Conservation (phyloP, 2,888 invertebrate species). For the Neoaliturus tenellus region DNA sequence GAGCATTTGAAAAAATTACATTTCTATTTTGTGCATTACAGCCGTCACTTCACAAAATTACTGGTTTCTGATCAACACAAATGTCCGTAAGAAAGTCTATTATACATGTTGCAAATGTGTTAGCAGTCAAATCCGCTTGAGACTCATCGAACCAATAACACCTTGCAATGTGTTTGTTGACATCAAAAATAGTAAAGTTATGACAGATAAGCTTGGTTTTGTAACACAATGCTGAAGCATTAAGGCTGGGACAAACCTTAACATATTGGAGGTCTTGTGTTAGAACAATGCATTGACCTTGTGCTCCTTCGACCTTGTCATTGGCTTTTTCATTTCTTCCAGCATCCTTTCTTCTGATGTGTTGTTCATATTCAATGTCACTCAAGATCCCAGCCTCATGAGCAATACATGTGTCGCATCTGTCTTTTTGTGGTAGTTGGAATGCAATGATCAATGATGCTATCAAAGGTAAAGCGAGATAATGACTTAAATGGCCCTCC, state of each 20-base stretch:
- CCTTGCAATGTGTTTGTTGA: not conserved
- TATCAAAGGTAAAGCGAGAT: conserved; percentile 50
- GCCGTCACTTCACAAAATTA: conserved; percentile 67
- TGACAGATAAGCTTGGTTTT: conserved; percentile 39
- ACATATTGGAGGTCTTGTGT: conserved; percentile 59
- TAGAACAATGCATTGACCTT: not conserved
- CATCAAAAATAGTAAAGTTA: conserved; percentile 19
- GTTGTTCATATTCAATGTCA: conserved; percentile 57
- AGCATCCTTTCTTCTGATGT: conserved; percentile 53
- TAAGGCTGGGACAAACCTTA: conserved; percentile 54
- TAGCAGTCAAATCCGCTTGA: conserved; percentile 51
- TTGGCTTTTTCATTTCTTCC: conserved; percentile 59
- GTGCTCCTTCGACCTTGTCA: conserved; percentile 37
- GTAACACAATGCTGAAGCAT: conserved; percentile 47
- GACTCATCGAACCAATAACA: conserved; percentile 41
- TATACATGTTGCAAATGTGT: conserved; percentile 64
- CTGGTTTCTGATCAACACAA: conserved; percentile 57
- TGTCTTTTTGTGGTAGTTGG: conserved; percentile 57
- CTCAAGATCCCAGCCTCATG: conserved; percentile 33
- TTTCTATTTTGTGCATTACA: conserved; percentile 68
- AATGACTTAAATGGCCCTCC: conserved; percentile 50
- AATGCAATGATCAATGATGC: conserved; percentile 53
- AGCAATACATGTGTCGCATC: conserved; percentile 54
- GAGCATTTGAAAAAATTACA: conserved; percentile 65
- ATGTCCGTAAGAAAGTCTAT: conserved; percentile 58